phyloP scores from a whole-genome alignment of 2,888 invertebrate species.

The Drosophila kuntzei region DNA sequence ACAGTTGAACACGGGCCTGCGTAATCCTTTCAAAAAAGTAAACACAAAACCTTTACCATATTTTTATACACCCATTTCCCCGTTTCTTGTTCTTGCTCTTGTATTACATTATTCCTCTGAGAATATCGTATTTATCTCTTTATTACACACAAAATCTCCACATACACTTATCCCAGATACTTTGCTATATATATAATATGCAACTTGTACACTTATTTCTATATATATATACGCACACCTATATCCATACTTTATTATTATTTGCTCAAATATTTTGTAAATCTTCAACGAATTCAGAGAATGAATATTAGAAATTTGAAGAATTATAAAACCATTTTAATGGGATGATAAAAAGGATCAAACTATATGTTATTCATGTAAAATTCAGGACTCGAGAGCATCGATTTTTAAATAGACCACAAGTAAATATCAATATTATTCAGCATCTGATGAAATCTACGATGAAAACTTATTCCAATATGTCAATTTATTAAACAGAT shows the following conservation, averaged over 20 bases:
- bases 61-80: constrained; percentile 27
- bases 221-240: not conserved
- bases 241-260: not conserved
- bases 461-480: too few relatives aligned
- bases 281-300: too few relatives aligned
- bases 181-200: not conserved
- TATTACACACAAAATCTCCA: not conserved
- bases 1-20: constrained; percentile 85
- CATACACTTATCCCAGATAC: not conserved
- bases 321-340: too few relatives aligned
- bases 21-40: constrained; percentile 85
- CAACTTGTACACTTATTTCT: too few relatives aligned
- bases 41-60: constrained; percentile 62
- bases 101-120: constrained; percentile 7
- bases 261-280: not conserved
- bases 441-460: too few relatives aligned
- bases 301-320: too few relatives aligned
- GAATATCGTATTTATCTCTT: not conserved
- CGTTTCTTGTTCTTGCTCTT: not conserved
- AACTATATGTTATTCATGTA: too few relatives aligned
- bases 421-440: too few relatives aligned
- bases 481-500: too few relatives aligned
- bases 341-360: too few relatives aligned
- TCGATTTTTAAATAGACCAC: too few relatives aligned
- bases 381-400: too few relatives aligned